phyloP scores from a whole-genome alignment of 2,797 vertebrate species.

The Paramormyrops hopkinsi region DNA sequence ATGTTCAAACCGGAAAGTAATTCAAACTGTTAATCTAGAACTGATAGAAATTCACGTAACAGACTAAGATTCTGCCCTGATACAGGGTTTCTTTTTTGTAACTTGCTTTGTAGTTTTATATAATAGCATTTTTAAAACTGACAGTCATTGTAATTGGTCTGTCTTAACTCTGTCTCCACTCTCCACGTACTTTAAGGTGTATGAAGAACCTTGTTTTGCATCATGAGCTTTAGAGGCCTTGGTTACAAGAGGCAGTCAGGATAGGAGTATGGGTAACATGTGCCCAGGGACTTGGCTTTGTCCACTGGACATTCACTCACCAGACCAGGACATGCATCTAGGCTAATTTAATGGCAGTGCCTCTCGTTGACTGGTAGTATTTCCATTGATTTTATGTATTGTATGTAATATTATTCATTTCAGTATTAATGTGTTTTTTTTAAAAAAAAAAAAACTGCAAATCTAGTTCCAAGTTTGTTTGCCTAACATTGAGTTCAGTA shows the following conservation, averaged over 20 bases:
- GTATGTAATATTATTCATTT: background rate
- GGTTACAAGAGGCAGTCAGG: background rate
- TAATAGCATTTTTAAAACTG: background rate
- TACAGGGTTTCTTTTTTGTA: background rate
- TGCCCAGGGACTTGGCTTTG: background rate
- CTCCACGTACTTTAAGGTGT: background rate
- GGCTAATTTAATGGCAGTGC: background rate
- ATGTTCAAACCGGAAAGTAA: background rate
- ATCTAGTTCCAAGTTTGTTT: background rate
- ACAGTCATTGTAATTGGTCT: background rate
- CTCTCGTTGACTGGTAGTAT: background rate
- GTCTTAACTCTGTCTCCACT: background rate
- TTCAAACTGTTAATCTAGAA: background rate
- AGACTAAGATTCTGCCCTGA: background rate
- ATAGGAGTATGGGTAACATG: background rate
- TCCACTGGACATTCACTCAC: background rate
- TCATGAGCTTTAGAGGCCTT: background rate
- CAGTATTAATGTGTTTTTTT: background rate
- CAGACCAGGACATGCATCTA: background rate
- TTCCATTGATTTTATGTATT: background rate
- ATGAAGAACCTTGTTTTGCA: background rate
- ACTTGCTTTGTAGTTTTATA: background rate
- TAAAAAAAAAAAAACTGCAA: background rate
- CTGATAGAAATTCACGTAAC: background rate
- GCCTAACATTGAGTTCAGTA: background rate